Percentiles rank a stretch among this genome's conserved stretches.
Evolutionary conservation across 1,140 invertebrate genomes (phyloP).

Genomic region (Stegodyphus dumicola): DNA sequence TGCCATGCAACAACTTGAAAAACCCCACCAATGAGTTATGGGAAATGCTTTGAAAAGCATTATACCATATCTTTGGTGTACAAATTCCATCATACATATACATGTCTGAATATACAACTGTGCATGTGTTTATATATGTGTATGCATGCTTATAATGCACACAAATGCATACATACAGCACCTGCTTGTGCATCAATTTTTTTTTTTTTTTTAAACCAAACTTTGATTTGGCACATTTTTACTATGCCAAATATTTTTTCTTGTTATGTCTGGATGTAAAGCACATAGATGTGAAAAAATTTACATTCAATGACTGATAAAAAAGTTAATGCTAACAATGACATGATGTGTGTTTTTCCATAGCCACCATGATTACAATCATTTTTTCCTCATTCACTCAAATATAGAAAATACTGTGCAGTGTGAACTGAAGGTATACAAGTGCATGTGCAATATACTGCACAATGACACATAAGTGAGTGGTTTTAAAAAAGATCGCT

Average conservation of each 20-base stretch:
- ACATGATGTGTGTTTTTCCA: conserved; percentile 6
- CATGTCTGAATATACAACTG: neutral
- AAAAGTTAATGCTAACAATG: conserved; percentile 57
- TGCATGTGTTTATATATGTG: neutral
- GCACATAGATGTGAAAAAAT: conserved; percentile 51
- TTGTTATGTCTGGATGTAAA: conserved; percentile 14
- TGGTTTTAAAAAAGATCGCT: conserved; percentile 28
- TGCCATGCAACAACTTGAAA: conserved; percentile 3
- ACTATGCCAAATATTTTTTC: conserved; percentile 11
- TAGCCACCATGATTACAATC: conserved; percentile 1
- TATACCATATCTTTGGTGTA: conserved; percentile 12
- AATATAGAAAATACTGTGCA: conserved; percentile 58
- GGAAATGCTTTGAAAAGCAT: neutral
- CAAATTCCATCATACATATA: neutral
- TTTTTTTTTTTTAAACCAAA: conserved; percentile 22
- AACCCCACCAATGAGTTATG: neutral
- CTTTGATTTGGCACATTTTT: conserved; percentile 5
- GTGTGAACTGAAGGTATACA: conserved; percentile 53
- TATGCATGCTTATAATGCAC: neutral
- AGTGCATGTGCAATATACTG: conserved; percentile 53
- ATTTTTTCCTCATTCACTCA: conserved; percentile 3
- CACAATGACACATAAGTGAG: conserved; percentile 56
- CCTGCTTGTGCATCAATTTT: too few relatives aligned
- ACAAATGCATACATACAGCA: too few relatives aligned
- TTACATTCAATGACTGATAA: conserved; percentile 47